phyloP scores from a whole-genome alignment of 2,888 invertebrate species.

The Leucophora obtusa region DNA sequence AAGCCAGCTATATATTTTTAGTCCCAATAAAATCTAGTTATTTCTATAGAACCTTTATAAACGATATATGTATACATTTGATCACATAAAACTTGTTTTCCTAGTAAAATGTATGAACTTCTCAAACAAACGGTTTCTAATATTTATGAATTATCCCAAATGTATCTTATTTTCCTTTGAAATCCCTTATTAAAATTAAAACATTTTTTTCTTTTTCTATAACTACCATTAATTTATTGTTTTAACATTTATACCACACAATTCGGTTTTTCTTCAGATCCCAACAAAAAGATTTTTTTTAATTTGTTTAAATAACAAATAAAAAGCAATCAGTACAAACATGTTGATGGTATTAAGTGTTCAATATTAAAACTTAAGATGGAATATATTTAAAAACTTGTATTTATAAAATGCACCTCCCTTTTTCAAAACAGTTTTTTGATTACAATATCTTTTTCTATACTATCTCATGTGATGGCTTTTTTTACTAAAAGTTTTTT shows the following conservation, averaged over 20 bases:
- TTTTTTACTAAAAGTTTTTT: conserved; percentile 16
- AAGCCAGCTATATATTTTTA: background rate
- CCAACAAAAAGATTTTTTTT: conserved; percentile 19
- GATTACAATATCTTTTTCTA: background rate
- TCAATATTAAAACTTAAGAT: background rate
- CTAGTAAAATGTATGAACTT: too few species aligned
- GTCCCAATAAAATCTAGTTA: background rate
- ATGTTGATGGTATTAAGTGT: conserved; percentile 4
- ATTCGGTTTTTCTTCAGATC: conserved; percentile 1
- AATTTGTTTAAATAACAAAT: background rate
- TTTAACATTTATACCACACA: conserved; percentile 55
- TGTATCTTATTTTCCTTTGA: too few species aligned
- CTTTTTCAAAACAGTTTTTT: background rate
- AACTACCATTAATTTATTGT: conserved; percentile 54
- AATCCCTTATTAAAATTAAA: background rate
- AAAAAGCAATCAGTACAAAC: background rate
- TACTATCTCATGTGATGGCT: background rate
- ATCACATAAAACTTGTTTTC: too few species aligned
- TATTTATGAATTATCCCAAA: too few species aligned
- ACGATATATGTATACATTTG: too few species aligned
- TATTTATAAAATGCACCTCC: background rate
- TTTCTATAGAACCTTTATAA: too few species aligned
- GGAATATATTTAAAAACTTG: background rate
- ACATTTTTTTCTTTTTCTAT: conserved; percentile 57
- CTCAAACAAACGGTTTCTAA: too few species aligned